phyloP scores from a whole-genome alignment of 1,140 invertebrate species.

The Copidosoma floridanum region DNA sequence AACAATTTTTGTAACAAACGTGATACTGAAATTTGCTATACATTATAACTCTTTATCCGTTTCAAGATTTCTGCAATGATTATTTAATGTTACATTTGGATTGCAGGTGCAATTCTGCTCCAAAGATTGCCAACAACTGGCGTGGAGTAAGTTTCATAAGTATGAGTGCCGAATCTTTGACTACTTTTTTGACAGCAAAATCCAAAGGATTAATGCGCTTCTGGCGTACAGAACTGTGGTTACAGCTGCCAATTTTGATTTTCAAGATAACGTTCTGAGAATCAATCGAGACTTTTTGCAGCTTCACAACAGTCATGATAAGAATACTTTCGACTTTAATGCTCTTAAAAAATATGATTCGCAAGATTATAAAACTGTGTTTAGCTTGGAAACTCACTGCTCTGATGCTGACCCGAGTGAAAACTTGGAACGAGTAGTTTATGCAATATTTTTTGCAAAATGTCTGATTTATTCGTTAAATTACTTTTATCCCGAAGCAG shows the following conservation, averaged over 20 bases:
- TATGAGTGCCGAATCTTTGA: conserved; percentile 59
- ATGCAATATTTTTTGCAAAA: conserved; percentile 60
- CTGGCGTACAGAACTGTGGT: conserved; percentile 59
- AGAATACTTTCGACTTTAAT: neutral
- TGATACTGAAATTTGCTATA: too few relatives aligned
- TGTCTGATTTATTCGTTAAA: conserved; percentile 54
- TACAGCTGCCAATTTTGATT: conserved; percentile 39
- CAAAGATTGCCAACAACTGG: conserved; percentile 50
- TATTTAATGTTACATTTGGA: too few relatives aligned
- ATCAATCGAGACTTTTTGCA: conserved; percentile 13
- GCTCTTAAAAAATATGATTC: conserved; percentile 35
- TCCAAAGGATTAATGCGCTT: conserved; percentile 44
- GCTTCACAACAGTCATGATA: conserved; percentile 5
- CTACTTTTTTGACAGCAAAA: conserved; percentile 46
- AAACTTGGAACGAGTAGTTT: conserved; percentile 55
- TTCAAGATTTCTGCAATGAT: neutral
- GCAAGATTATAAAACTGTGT: conserved; percentile 45
- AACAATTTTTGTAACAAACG: too few relatives aligned
- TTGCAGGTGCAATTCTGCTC: conserved; percentile 57
- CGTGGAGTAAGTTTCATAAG: conserved; percentile 56
- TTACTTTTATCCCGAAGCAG: conserved; percentile 23
- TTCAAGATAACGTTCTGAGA: neutral
- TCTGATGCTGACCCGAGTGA: conserved; percentile 50
- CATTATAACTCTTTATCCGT: too few relatives aligned
- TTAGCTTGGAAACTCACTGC: conserved; percentile 55